Conservation (phyloP, 2,113 vertebrate genomes). For the Gallinago undulata region DNA sequence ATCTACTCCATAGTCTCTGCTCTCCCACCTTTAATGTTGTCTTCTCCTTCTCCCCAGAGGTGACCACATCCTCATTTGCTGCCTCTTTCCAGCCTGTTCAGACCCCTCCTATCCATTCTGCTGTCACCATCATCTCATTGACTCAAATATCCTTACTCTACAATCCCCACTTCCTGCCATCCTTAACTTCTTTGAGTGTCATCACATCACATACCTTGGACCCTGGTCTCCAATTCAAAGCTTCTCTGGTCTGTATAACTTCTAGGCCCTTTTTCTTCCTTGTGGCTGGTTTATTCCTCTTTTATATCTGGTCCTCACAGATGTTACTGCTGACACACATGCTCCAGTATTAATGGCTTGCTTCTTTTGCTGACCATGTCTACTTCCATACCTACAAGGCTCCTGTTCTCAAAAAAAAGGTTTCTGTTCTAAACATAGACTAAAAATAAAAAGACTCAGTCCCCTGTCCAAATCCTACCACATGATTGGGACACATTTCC, state of each 20-base stretch:
- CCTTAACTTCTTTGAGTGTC: background rate
- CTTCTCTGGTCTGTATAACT: background rate
- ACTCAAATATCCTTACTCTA: background rate
- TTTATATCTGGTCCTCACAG: background rate
- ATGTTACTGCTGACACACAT: accelerated
- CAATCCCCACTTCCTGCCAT: background rate
- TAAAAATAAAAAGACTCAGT: background rate
- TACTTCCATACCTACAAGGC: background rate
- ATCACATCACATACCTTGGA: background rate
- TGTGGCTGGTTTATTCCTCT: background rate
- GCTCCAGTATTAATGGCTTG: background rate
- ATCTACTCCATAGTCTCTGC: background rate
- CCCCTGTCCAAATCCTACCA: background rate
- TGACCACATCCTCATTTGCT: background rate
- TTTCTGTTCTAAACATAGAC: background rate
- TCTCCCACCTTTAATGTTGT: background rate
- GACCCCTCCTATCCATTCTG: background rate
- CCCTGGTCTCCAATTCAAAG: background rate
- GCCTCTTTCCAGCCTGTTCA: background rate
- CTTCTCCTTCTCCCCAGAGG: background rate
- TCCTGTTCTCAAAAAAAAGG: background rate
- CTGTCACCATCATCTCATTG: background rate
- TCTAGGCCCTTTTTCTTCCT: background rate
- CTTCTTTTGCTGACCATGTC: background rate
- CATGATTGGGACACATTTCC: background rate